Evolutionary conservation across 2,113 vertebrate genomes (phyloP).

Genomic region (Seriola dumerili): DNA sequence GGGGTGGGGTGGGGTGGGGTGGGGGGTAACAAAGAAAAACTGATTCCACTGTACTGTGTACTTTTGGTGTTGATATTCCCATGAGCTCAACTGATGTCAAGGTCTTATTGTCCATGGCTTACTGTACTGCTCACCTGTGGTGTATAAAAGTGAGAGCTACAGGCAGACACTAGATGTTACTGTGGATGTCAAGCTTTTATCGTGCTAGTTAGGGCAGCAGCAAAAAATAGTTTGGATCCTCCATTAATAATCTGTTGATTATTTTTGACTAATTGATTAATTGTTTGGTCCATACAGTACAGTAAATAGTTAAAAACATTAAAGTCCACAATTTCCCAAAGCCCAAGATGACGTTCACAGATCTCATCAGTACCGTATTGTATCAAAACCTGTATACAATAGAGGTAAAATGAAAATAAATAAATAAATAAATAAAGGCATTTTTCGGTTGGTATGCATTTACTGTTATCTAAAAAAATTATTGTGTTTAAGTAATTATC

Average conservation of each 20-base stretch:
- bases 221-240: too few species aligned
- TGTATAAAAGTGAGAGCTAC: not conserved
- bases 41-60: constrained; percentile 13
- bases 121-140: not conserved
- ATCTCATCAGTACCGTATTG: too few species aligned
- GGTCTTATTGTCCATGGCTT: not conserved
- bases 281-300: not conserved
- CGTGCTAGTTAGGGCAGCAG: not conserved
- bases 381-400: too few species aligned
- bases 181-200: not conserved
- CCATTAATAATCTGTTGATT: not conserved
- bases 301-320: not conserved
- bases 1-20: too few species aligned
- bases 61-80: constrained; percentile 5
- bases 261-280: not conserved
- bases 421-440: too few species aligned
- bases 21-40: constrained; percentile 22
- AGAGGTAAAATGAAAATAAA: too few species aligned
- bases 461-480: too few species aligned
- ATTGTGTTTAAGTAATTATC: too few species aligned
- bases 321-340: too few species aligned
- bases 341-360: too few species aligned
- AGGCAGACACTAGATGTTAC: not conserved
- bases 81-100: not conserved
- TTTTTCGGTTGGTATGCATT: too few species aligned